A percentile compares a stretch with the other conserved stretches of the same genome.
These are phyloP conservation scores for Linnaemya tessellans DNA, from an alignment of 2,888 invertebrate genomes.

Conservation along the genomic window DNA sequence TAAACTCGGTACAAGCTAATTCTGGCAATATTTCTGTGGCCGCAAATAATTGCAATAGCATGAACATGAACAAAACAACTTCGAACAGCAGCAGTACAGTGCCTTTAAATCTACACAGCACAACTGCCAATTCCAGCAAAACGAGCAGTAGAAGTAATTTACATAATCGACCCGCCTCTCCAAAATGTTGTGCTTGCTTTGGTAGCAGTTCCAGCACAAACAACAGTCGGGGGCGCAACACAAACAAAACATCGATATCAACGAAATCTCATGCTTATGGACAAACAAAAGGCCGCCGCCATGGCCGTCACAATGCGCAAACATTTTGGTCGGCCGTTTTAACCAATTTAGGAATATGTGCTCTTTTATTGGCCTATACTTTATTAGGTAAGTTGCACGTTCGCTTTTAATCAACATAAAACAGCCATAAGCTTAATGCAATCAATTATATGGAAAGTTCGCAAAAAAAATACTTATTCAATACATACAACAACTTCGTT, in stretches of 20 bases:
- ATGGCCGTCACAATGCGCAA: conserved; percentile 76
- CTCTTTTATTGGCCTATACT: conserved; percentile 91
- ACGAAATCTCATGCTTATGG: conserved; percentile 68
- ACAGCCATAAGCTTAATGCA: not conserved
- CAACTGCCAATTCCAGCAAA: conserved; percentile 72
- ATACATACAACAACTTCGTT: not conserved
- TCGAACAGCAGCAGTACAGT: conserved; percentile 70
- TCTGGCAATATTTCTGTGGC: conserved; percentile 52
- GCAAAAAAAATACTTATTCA: too few species aligned
- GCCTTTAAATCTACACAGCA: conserved; percentile 70
- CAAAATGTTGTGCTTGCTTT: conserved; percentile 74
- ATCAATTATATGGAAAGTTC: too few species aligned
- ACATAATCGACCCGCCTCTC: conserved; percentile 72
- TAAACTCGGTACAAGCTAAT: conserved; percentile 54
- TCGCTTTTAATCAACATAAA: not conserved
- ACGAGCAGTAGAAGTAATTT: conserved; percentile 74
- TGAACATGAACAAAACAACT: conserved; percentile 52
- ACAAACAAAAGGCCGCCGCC: conserved; percentile 76
- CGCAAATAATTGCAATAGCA: conserved; percentile 66
- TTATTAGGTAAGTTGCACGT: conserved; percentile 84
- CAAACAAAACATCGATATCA: conserved; percentile 68
- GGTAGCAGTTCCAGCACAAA: conserved; percentile 65
- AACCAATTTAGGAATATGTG: conserved; percentile 92
- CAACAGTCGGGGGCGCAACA: conserved; percentile 66
- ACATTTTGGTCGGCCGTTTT: conserved; percentile 87